Evolutionary conservation across 2,113 vertebrate species (phyloP).

Genomic region (Amazona guildingii): DNA sequence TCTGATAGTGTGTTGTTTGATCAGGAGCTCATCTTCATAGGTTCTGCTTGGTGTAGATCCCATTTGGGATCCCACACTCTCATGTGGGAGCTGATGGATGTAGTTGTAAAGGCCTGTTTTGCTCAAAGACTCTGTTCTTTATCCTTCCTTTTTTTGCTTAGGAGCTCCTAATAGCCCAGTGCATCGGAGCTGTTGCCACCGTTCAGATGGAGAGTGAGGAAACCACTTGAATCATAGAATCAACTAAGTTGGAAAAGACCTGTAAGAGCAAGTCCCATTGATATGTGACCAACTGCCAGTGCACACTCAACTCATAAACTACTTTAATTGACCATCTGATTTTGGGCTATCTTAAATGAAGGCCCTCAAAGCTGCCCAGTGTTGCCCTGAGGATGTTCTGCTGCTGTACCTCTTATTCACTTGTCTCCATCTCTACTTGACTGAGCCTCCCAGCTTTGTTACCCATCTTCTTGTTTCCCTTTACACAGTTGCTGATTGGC

Average conservation of each 20-base stretch:
- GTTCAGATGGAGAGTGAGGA: neutral
- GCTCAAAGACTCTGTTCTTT: neutral
- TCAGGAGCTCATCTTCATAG: neutral
- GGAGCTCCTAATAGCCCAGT: neutral
- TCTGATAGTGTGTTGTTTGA: neutral
- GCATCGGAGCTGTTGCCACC: neutral
- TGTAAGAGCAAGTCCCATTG: neutral
- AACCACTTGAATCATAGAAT: neutral
- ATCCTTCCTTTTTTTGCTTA: fast-evolving
- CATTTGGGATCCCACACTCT: neutral
- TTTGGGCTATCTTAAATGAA: neutral
- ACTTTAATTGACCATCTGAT: neutral
- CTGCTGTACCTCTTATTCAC: neutral
- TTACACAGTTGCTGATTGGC: fast-evolving
- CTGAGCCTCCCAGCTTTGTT: neutral
- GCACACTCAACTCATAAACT: neutral
- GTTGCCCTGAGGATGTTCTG: neutral
- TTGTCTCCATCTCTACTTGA: neutral
- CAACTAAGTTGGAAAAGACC: neutral
- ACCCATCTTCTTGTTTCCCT: neutral
- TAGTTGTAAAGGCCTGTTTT: neutral
- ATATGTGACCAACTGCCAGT: neutral
- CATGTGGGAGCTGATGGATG: neutral
- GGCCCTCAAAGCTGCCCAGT: neutral
- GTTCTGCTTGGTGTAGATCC: neutral